Conservation (phyloP, 2,888 invertebrate species). For the Tenthredo notha region DNA sequence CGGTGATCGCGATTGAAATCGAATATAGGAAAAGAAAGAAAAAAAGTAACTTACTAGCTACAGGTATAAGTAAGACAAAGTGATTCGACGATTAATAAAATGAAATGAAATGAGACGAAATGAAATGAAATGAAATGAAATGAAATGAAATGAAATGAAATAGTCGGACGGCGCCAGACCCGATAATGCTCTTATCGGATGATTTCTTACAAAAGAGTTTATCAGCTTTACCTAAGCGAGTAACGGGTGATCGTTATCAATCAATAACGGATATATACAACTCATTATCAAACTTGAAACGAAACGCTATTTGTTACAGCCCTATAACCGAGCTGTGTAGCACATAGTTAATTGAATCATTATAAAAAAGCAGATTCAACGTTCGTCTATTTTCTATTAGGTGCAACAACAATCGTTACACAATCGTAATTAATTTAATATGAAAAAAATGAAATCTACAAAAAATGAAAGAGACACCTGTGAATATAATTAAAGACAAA, state of each 20-base stretch:
- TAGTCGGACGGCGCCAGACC: constrained; percentile 25
- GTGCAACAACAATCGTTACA: background rate
- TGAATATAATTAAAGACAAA: constrained; percentile 3
- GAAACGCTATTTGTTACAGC: constrained; percentile 3
- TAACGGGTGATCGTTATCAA: constrained; percentile 46
- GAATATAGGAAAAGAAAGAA: background rate
- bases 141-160: constrained; percentile 25
- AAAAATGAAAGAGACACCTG: background rate
- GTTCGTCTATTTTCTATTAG: background rate
- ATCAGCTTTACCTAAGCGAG: constrained; percentile 13
- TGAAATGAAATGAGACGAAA: constrained; percentile 18
- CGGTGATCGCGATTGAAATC: constrained; percentile 20
- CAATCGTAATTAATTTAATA: background rate
- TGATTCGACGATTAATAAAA: constrained; percentile 21
- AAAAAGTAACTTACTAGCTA: background rate
- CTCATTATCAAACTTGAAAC: constrained; percentile 37
- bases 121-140: constrained; percentile 16
- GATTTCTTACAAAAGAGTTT: constrained; percentile 44
- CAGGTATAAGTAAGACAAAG: constrained; percentile 18
- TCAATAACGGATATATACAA: constrained; percentile 37
- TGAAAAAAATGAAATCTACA: background rate
- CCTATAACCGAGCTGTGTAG: background rate
- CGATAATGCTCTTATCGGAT: constrained; percentile 13
- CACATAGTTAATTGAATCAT: background rate
- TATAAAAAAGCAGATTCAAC: background rate